phyloP scores from a whole-genome alignment of 2,888 invertebrate species.

The Neoscelio sp. region DNA sequence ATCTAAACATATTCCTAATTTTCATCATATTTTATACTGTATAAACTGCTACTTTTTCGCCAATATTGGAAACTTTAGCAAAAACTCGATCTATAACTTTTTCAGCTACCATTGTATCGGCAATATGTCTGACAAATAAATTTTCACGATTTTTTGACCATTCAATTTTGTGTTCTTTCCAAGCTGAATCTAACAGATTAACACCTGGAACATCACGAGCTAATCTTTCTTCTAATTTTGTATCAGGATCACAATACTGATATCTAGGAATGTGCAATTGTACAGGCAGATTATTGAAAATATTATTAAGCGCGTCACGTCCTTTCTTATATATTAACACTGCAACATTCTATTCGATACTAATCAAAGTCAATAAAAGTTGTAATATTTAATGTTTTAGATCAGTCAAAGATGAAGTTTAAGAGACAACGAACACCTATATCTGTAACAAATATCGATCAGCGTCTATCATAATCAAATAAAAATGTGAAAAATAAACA shows the following conservation, averaged over 20 bases:
- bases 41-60: slow-evolving; percentile 46
- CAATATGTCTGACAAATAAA: slow-evolving; percentile 72
- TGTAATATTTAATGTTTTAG: neutral
- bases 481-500: too few species aligned
- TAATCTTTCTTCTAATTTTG: slow-evolving; percentile 71
- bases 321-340: slow-evolving; percentile 4
- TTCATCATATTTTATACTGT: slow-evolving; percentile 33
- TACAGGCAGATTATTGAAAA: slow-evolving; percentile 51
- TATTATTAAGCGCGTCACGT: slow-evolving; percentile 2
- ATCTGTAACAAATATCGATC: too few species aligned
- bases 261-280: slow-evolving; percentile 70
- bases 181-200: slow-evolving; percentile 71
- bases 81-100: slow-evolving; percentile 74
- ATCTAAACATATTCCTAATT: slow-evolving; percentile 27
- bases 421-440: too few species aligned
- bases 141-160: slow-evolving; percentile 64
- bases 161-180: slow-evolving; percentile 69
- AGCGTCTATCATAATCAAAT: too few species aligned
- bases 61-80: slow-evolving; percentile 69
- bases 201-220: slow-evolving; percentile 70
- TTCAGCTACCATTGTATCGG: slow-evolving; percentile 77
- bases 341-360: neutral
- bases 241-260: slow-evolving; percentile 75
- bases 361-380: neutral
- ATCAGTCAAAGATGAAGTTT: too few species aligned